Evolutionary conservation across 1,140 invertebrate genomes (phyloP).

Genomic region (Stegodyphus mimosarum): DNA sequence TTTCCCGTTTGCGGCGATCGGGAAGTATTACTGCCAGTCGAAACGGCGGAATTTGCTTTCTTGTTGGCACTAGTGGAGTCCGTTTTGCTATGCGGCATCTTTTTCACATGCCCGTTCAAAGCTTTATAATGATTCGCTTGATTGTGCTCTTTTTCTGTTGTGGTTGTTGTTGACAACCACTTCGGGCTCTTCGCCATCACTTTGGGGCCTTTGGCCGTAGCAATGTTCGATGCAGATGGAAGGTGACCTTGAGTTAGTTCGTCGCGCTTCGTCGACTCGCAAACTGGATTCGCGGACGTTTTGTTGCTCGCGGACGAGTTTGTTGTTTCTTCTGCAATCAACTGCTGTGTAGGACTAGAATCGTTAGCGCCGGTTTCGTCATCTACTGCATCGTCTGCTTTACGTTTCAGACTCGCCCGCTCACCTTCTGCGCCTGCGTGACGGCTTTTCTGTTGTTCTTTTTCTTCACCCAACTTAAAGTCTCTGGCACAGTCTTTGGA

Average conservation of each 20-base stretch:
- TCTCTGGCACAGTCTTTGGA: background rate
- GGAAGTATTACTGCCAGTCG: background rate
- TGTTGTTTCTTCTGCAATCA: background rate
- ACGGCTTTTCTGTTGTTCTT: no score
- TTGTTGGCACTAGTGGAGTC: no score
- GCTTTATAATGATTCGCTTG: background rate
- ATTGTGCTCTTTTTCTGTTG: background rate
- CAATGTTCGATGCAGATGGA: background rate
- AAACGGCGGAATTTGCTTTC: background rate
- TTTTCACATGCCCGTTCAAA: background rate
- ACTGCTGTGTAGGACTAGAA: background rate
- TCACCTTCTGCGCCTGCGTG: no score
- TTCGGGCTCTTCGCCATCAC: conserved; percentile 14
- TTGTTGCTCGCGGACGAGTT: background rate
- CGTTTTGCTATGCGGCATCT: background rate
- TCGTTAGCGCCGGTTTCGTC: background rate
- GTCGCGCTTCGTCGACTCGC: conserved; percentile 15
- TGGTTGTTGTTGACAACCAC: background rate
- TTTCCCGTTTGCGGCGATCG: background rate
- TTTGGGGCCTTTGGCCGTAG: background rate
- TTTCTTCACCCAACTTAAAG: no score
- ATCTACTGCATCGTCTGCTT: background rate
- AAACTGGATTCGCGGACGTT: conserved; percentile 18
- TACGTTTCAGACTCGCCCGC: background rate
- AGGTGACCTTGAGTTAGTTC: conserved; percentile 28